Evolutionary conservation across 2,888 invertebrate species (phyloP).

Genomic region (Lycophotia porphyrea): DNA sequence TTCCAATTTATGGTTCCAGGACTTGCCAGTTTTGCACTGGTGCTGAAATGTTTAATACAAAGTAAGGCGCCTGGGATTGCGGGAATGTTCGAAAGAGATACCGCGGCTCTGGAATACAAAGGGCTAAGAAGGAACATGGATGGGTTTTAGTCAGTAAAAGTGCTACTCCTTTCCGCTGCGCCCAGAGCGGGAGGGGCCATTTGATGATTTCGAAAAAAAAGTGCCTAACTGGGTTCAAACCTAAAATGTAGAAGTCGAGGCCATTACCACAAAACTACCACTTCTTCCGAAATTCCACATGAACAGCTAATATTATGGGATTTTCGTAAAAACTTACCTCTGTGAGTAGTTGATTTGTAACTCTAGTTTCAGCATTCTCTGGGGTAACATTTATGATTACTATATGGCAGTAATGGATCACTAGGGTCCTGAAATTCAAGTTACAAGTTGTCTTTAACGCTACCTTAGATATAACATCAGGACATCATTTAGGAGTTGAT

Average conservation of each 20-base stretch:
- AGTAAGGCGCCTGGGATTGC: too few species aligned
- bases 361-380: conserved; percentile 94
- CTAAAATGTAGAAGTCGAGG: background rate
- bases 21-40: background rate
- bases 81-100: too few species aligned
- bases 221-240: background rate
- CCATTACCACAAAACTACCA: background rate
- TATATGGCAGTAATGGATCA: conserved; percentile 96
- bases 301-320: background rate
- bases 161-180: too few species aligned
- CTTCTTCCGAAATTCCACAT: background rate
- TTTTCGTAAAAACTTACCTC: conserved; percentile 87
- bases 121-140: too few species aligned
- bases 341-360: conserved; percentile 92
- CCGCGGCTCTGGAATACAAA: too few species aligned
- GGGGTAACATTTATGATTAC: conserved; percentile 97
- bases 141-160: too few species aligned
- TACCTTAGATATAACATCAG: background rate
- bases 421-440: conserved; percentile 89
- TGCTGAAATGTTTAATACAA: background rate
- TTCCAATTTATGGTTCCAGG: background rate
- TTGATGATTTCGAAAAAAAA: too few species aligned
- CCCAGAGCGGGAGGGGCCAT: too few species aligned
- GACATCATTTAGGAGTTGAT: background rate
- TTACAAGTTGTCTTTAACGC: background rate